These are phyloP conservation scores for Chrysogorgia sp. DNA, from an alignment of 92 coral and sea anemone genomes.

Conservation along the genomic window DNA sequence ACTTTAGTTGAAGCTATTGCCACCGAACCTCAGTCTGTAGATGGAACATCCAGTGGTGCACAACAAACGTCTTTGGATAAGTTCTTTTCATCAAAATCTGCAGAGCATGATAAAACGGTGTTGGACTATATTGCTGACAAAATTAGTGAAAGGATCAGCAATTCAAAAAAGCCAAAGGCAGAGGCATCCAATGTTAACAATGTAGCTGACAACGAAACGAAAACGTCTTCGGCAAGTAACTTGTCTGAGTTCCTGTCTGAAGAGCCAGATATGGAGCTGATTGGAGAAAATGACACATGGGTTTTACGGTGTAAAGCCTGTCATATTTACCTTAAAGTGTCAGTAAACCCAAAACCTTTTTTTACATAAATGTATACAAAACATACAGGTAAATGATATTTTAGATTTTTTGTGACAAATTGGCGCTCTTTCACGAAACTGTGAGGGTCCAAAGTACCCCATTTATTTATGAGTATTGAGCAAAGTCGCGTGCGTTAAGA, in stretches of 20 bases:
- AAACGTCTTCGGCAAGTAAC: constrained; percentile 19
- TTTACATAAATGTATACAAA: too few relatives aligned
- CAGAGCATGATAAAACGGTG: neutral
- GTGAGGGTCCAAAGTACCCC: too few relatives aligned
- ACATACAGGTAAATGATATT: too few relatives aligned
- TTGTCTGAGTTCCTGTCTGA: constrained; percentile 26
- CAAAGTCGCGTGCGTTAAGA: too few relatives aligned
- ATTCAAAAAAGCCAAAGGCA: neutral
- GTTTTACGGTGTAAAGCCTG: constrained; percentile 27
- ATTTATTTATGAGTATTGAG: too few relatives aligned
- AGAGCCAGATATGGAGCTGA: constrained; percentile 27
- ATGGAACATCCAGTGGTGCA: neutral
- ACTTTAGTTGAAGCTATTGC: too few relatives aligned
- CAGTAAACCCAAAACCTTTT: too few relatives aligned
- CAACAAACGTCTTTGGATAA: constrained; percentile 15
- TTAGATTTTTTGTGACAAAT: too few relatives aligned
- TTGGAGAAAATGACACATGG: constrained; percentile 37
- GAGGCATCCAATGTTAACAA: neutral
- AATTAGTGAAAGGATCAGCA: constrained; percentile 22
- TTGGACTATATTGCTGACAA: constrained; percentile 36
- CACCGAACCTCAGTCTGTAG: too few relatives aligned
- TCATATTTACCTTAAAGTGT: too few relatives aligned
- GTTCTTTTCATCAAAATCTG: neutral
- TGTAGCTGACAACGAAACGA: constrained; percentile 9
- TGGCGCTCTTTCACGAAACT: too few relatives aligned